phyloP scores from a whole-genome alignment of 2,888 invertebrate genomes.

The Melanostoma scalare region DNA sequence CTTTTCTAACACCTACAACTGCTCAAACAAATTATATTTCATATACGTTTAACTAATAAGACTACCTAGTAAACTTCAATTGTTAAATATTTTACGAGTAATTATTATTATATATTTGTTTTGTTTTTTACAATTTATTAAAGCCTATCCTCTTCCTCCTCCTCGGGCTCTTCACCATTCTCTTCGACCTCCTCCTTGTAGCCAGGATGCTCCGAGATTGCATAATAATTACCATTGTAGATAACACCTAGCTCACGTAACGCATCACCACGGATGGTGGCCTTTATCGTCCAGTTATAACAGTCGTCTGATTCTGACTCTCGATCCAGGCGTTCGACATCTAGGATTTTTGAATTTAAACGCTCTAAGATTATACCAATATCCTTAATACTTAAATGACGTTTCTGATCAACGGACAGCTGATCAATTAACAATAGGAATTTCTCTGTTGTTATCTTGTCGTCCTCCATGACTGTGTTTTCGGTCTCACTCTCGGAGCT shows the following conservation, averaged over 20 bases:
- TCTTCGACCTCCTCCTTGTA: conserved; percentile 95
- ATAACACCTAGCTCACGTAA: conserved; percentile 95
- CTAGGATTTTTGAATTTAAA: conserved; percentile 95
- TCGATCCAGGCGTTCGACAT: conserved; percentile 95
- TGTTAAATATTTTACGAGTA: conserved; percentile 39
- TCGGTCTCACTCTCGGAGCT: conserved; percentile 96
- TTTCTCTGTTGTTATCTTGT: conserved; percentile 94
- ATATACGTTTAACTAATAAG: conserved; percentile 41
- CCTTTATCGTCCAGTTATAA: conserved; percentile 98
- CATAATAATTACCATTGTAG: conserved; percentile 97
- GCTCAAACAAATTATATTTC: conserved; percentile 43
- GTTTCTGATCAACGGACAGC: conserved; percentile 94
- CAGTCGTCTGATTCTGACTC: conserved; percentile 96
- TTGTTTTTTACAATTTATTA: conserved; percentile 81
- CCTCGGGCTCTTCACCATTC: conserved; percentile 91
- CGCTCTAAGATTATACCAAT: conserved; percentile 97
- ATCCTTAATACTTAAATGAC: conserved; percentile 95
- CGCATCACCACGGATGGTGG: conserved; percentile 95
- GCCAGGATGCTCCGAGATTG: conserved; percentile 96
- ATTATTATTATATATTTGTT: conserved; percentile 54
- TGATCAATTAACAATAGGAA: conserved; percentile 96
- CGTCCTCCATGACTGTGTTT: conserved; percentile 96
- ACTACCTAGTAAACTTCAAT: conserved; percentile 54
- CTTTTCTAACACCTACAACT: conserved; percentile 54
- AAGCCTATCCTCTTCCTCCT: conserved; percentile 88